phyloP scores from a whole-genome alignment of 2,113 vertebrate species.

The Numenius arquata region DNA sequence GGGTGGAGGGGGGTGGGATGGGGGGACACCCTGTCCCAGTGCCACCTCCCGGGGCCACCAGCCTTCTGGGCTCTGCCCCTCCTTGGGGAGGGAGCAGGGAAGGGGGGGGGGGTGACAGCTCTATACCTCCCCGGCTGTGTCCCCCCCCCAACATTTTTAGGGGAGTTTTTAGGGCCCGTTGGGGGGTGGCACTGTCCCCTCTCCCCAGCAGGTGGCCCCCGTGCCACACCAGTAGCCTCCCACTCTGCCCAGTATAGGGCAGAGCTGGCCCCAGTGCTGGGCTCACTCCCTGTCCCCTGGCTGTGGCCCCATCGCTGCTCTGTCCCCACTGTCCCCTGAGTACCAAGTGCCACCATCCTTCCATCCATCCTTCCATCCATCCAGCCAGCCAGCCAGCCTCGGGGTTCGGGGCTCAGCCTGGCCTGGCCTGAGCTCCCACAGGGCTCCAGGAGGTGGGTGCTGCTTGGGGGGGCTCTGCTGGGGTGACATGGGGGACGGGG shows the following conservation, averaged over 20 bases:
- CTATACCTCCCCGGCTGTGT: rapidly evolving
- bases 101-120: background rate
- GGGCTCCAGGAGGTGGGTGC: background rate
- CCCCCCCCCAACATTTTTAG: rapidly evolving
- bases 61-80: background rate
- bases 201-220: conserved; percentile 43
- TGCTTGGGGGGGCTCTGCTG: background rate
- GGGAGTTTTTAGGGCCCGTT: background rate
- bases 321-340: background rate
- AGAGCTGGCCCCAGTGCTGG: background rate
- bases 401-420: background rate
- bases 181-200: background rate
- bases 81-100: background rate
- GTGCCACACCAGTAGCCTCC: background rate
- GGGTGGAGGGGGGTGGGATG: background rate
- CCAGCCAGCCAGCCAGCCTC: too few species aligned
- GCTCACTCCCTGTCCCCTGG: background rate
- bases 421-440: background rate
- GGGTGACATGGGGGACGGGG: background rate
- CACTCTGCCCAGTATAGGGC: background rate
- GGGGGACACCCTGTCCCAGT: background rate
- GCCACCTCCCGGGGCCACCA: background rate
- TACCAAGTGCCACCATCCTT: background rate
- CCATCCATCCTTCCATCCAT: background rate
- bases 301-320: background rate